A percentile compares a stretch with the other conserved stretches of the same genome.
phyloP scores from a whole-genome alignment of 2,113 vertebrate species.

The Poicephalus meyeri region DNA sequence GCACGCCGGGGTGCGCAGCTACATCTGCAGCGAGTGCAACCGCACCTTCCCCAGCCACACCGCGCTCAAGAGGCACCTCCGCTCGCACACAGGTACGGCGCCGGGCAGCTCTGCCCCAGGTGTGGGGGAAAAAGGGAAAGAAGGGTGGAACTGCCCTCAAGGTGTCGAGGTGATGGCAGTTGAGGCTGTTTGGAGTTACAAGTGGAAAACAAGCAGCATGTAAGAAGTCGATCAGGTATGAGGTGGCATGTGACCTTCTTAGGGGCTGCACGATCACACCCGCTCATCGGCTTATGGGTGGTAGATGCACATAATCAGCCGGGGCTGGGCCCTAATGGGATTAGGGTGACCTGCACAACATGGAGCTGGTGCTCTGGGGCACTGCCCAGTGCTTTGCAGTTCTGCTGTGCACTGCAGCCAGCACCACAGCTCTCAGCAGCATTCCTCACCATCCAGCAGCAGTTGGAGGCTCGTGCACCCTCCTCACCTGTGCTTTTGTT shows the following conservation, averaged over 20 bases:
- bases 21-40: conserved; percentile 99
- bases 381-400: neutral
- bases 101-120: accelerated
- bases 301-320: conserved; percentile 48
- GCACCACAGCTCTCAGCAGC: neutral
- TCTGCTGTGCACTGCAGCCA: neutral
- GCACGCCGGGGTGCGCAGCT: conserved; percentile 96
- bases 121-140: accelerated
- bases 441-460: neutral
- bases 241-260: conserved; percentile 17
- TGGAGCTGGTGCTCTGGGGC: neutral
- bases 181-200: neutral
- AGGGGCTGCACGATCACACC: neutral
- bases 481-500: neutral
- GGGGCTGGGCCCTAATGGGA: conserved; percentile 32
- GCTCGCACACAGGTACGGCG: conserved; percentile 93
- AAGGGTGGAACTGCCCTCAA: neutral
- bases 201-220: neutral
- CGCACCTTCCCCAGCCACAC: conserved; percentile 99
- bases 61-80: conserved; percentile 96
- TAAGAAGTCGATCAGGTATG: neutral
- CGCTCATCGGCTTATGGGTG: neutral
- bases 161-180: accelerated
- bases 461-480: accelerated
- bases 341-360: conserved; percentile 20